These are phyloP conservation scores for Candoia aspera DNA, from an alignment of 2,113 vertebrate species.

Conservation along the genomic window DNA sequence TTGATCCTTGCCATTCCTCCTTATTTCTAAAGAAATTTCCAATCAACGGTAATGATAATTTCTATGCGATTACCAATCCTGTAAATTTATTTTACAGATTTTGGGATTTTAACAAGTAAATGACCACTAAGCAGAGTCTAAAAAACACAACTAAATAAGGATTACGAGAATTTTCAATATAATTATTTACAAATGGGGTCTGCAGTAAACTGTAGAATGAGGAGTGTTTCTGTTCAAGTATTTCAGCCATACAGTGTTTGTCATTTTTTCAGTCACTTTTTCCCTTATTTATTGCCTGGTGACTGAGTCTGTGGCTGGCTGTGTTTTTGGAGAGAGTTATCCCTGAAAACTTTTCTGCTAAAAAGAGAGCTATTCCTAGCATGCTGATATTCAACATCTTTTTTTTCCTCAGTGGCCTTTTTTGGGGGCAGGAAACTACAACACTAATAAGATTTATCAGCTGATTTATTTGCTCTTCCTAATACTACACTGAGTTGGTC, in stretches of 20 bases:
- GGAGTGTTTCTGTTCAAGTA: background rate
- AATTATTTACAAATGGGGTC: background rate
- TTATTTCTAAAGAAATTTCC: background rate
- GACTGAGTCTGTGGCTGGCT: background rate
- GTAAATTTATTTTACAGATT: background rate
- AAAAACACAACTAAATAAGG: background rate
- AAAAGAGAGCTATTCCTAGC: background rate
- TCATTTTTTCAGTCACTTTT: background rate
- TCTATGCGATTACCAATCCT: background rate
- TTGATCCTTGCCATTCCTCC: background rate
- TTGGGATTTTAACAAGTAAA: background rate
- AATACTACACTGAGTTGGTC: background rate
- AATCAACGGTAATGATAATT: background rate
- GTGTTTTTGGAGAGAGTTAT: background rate
- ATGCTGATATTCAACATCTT: too few relatives aligned
- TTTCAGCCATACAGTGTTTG: background rate
- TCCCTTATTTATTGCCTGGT: background rate
- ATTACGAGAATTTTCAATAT: background rate
- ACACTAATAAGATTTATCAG: background rate
- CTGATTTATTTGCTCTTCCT: background rate
- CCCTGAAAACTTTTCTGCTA: background rate
- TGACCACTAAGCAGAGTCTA: background rate
- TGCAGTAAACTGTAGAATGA: background rate
- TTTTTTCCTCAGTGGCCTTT: background rate
- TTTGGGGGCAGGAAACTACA: background rate